Evolutionary conservation across 2,797 vertebrate species (phyloP).

Genomic region (Darevskia nairensis): DNA sequence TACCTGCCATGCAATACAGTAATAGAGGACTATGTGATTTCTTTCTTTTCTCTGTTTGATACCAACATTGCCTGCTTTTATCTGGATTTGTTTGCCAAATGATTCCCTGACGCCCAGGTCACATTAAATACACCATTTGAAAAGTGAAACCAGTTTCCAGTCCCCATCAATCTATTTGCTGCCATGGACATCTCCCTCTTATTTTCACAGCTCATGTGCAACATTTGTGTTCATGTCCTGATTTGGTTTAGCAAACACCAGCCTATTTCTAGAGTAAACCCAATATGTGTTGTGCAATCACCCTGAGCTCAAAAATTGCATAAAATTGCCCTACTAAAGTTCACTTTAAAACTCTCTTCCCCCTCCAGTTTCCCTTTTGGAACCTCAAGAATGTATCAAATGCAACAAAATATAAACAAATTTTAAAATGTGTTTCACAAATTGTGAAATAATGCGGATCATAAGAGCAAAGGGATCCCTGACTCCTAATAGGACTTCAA

Average conservation of each 20-base stretch:
- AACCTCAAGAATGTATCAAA: too few relatives aligned
- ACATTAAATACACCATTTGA: neutral
- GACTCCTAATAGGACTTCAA: too few relatives aligned
- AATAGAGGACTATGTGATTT: neutral
- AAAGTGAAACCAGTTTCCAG: neutral
- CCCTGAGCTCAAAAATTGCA: neutral
- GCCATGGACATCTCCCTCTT: neutral
- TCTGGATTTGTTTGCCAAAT: neutral
- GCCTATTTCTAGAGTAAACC: neutral
- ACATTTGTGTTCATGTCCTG: conserved; percentile 35
- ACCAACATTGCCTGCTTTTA: neutral
- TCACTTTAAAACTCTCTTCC: too few relatives aligned
- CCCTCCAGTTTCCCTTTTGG: too few relatives aligned
- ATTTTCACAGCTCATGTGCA: conserved; percentile 9
- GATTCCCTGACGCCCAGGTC: neutral
- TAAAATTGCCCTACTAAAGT: neutral
- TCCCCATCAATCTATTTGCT: conserved; percentile 6
- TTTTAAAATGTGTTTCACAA: too few relatives aligned
- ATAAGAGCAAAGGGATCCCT: too few relatives aligned
- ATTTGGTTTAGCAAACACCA: neutral
- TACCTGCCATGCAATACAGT: rapidly evolving
- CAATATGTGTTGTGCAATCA: neutral
- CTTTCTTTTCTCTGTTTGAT: neutral
- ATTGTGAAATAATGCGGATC: too few relatives aligned
- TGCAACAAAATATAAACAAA: too few relatives aligned